Evolutionary conservation across 2,113 vertebrate species (phyloP), one percentile per base, ranked within the genome.

Genomic region (Lagopus leucura): DNA sequence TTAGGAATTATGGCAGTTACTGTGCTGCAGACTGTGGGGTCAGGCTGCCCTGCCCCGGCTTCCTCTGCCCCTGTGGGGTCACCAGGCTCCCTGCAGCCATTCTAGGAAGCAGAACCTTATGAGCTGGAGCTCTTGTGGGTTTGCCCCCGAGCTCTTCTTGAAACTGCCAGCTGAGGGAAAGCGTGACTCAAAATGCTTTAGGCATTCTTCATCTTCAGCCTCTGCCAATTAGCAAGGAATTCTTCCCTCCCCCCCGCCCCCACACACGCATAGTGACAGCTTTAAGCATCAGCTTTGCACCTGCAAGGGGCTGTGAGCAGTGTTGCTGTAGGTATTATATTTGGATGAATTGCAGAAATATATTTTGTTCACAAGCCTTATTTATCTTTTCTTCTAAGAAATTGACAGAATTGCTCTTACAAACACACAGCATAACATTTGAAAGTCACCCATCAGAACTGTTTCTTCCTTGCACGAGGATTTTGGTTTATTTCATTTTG

Each of bases 1-100:
- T 61, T 45, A 30, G 1, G 24, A 72, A 0, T 61, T 38, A 7
- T 4, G 6, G 52, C 1, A 2, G 21, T 48, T 0, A 0, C 63
- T 43, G 24, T 73, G 11, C 43, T 34, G 34, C 71, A n/a, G 27
- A 13, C 1, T 86, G 50, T 86, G 61, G 69, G 48, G 13, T 64
- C 45, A 79, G 57, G 8, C 64, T 45, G 64, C 28, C 64, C 30
- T 17, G 19, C 64, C 28, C 28, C 19, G 32, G 28, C 42, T 22
- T 43, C 42, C 40, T 66, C 28, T 64, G 61, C 61, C 36, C 38
- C 25, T 64, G 38, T 5, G 17, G 61, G 24, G 36, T 63, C 61
- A 40, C 24, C 16, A 25, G 61, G 36, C 24, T 63, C 36, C 36
- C 36, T 40, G 36, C 36, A 38, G 61, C 58, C 34, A 15, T 4